Conservation (phyloP, 2,888 invertebrate species). For the Nasonia oneida region DNA sequence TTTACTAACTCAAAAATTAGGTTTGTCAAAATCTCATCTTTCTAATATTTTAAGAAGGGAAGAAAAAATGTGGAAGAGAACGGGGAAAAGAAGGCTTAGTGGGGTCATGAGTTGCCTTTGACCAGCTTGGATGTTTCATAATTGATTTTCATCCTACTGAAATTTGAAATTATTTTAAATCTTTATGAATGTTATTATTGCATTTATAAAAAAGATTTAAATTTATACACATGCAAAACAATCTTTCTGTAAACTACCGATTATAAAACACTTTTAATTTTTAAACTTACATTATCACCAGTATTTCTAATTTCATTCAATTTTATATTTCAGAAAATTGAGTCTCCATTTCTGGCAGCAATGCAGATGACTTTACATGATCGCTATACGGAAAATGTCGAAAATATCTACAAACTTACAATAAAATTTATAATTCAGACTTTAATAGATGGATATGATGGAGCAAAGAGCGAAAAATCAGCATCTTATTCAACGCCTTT, state of each 20-base stretch:
- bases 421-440: conserved; percentile 94
- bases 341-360: conserved; percentile 92
- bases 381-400: conserved; percentile 93
- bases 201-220: too few species aligned
- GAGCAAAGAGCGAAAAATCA: conserved; percentile 70
- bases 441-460: conserved; percentile 88
- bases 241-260: neutral
- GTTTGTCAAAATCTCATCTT: too few species aligned
- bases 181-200: too few species aligned
- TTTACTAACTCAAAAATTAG: too few species aligned
- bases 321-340: conserved; percentile 88
- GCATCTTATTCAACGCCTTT: neutral
- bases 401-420: conserved; percentile 92
- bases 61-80: too few species aligned
- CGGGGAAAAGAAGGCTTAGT: too few species aligned
- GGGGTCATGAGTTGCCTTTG: too few species aligned
- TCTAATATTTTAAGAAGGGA: too few species aligned
- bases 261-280: neutral
- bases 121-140: too few species aligned
- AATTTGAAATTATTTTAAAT: too few species aligned
- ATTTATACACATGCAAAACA: too few species aligned
- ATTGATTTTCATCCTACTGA: too few species aligned
- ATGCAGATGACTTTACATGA: conserved; percentile 93
- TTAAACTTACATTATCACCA: neutral
- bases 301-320: neutral